Base-by-base conservation (phyloP, 2,797 vertebrate genomes). In the Emydoidea blandingii region DNA sequence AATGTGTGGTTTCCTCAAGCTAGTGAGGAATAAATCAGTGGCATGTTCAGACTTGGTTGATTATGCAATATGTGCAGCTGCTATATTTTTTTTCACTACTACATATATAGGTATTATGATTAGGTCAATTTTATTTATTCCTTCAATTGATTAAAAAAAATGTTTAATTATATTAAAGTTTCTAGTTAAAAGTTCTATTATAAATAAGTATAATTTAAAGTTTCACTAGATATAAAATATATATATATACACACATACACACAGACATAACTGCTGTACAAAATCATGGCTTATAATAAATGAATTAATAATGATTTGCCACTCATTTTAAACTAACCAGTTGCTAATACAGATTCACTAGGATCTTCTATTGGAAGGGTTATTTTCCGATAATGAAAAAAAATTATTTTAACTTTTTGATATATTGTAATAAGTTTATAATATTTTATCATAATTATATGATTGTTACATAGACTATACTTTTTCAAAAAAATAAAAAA, bases 171-270 rank as follows among this genome's bases (percentile, higher is more conserved):
- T 94, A 91, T 91, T 92, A 88, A 85, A 91, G 27, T 79, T 14
- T 89, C 19, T 18, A 19, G 80, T 72, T 88, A 5, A 74, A 80
- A 31, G 37, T 90, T 50, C 6, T 92, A 86, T 29, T 90, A 1
- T 84, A 94, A 87, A 92, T 96, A 91, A 76, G 62, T 76, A 78
- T 85, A 89, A 93, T 50, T 91, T 90, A 79, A 92, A 95, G 9
- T 8, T 41, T 93, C 49, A 93, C 47, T 87, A n/a, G 31, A 8
- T 81, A 62, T 62, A 59, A 92, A 31, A 8, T 54, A 49, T 19
- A 11, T 79, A 25, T n/a, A 25, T n/a, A 59, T 16, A 8, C 86
- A 81, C 85, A 34, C 19, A 90, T 59, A 54, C 91, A 1, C 31
- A 21, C 31, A 2, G 1, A 9, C 83, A 34, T 47, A 56, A 85